Evolutionary conservation across 2,888 invertebrate genomes (phyloP).

Genomic region (Lasioglossum villosulum): DNA sequence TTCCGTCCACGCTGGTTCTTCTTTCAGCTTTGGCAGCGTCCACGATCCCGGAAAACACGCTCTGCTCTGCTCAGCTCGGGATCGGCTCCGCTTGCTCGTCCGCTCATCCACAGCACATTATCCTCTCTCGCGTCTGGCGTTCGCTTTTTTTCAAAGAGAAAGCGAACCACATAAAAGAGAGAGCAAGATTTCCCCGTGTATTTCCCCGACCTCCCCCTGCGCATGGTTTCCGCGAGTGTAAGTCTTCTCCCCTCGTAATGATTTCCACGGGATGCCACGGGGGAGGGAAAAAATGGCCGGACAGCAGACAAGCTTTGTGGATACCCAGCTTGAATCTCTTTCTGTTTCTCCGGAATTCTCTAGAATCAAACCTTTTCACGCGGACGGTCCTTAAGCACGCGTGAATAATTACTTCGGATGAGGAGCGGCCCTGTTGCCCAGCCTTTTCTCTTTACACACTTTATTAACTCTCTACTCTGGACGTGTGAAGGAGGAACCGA

Average conservation of each 20-base stretch:
- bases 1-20: slow-evolving; percentile 65
- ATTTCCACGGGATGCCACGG: background rate
- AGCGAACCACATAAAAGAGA: slow-evolving; percentile 35
- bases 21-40: slow-evolving; percentile 63
- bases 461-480: slow-evolving; percentile 77
- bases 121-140: slow-evolving; percentile 58
- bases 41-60: slow-evolving; percentile 67
- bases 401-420: slow-evolving; percentile 78
- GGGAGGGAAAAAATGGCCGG: background rate
- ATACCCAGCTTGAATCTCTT: background rate
- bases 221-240: background rate
- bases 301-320: background rate
- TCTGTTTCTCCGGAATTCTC: background rate
- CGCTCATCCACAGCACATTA: slow-evolving; percentile 61
- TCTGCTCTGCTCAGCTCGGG: slow-evolving; percentile 19
- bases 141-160: slow-evolving; percentile 29
- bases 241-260: slow-evolving; percentile 19
- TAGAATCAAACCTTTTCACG: slow-evolving; percentile 50
- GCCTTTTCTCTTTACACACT: slow-evolving; percentile 79
- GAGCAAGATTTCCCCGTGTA: slow-evolving; percentile 24
- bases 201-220: background rate
- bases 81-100: slow-evolving; percentile 63
- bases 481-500: slow-evolving; percentile 69
- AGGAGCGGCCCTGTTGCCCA: slow-evolving; percentile 69
- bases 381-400: slow-evolving; percentile 69